Conservation (phyloP, 2,888 invertebrate species). For the Axea sp. region DNA sequence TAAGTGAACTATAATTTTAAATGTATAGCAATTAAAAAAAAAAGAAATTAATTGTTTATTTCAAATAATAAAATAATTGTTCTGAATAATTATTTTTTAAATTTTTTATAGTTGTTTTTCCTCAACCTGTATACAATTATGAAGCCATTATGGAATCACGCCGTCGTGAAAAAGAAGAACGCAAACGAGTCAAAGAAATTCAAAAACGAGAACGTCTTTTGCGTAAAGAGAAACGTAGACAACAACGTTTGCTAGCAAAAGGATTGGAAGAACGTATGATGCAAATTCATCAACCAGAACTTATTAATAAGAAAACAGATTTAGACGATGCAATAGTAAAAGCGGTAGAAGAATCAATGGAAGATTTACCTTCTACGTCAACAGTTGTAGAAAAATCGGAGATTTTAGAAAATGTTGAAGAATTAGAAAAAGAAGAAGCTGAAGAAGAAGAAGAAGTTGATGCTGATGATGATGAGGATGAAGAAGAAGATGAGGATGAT, state of each 20-base stretch:
- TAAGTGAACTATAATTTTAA: too few species aligned
- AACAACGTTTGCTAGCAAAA: constrained; percentile 61
- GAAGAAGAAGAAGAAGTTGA: constrained; percentile 63
- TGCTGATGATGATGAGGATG: constrained; percentile 66
- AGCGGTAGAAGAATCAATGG: constrained; percentile 48
- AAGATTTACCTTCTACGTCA: constrained; percentile 20
- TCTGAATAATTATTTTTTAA: too few species aligned
- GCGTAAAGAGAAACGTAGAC: constrained; percentile 68
- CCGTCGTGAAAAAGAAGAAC: constrained; percentile 74
- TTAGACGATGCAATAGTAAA: constrained; percentile 25
- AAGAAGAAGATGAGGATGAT: constrained; percentile 66
- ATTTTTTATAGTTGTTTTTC: constrained; percentile 45
- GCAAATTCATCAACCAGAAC: constrained; percentile 65
- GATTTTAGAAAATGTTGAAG: constrained; percentile 6
- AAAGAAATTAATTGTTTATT: too few species aligned
- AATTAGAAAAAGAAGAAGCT: constrained; percentile 65
- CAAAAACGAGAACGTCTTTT: constrained; percentile 72
- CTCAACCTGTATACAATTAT: constrained; percentile 76
- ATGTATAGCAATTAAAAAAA: too few species aligned
- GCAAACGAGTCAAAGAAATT: constrained; percentile 73
- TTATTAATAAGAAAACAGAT: constrained; percentile 60
- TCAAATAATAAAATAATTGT: too few species aligned
- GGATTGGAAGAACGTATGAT: constrained; percentile 54
- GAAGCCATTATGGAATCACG: constrained; percentile 76
- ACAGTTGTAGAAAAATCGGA: constrained; percentile 16